Evolutionary conservation across 1,140 invertebrate genomes (phyloP), one percentile per base, ranked within the genome.

Genomic region (Zaprionus davidi): DNA sequence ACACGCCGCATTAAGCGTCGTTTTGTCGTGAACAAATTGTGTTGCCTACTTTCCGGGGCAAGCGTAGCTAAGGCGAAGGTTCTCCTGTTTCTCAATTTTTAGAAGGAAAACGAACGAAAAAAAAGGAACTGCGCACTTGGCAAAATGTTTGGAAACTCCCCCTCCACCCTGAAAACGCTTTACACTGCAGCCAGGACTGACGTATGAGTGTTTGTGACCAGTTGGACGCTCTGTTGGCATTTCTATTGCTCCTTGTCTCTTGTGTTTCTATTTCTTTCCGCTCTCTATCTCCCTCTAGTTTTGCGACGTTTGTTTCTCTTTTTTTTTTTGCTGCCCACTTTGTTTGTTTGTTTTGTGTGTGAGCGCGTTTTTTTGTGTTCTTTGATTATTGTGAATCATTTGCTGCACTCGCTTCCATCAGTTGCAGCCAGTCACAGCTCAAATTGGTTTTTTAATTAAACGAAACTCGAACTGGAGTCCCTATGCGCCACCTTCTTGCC

Each of bases 361-460:
- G 44, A 11, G 41, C n/a, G 41, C n/a, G 41, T 17, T 44, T 26
- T 76, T 67, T 55, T 71, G 51, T 67, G 46, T 34, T 70, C 41
- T 70, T 70, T 72, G 64, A 62, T 58, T 36, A 64, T 67, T 60
- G 65, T 64, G 51, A 62, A 26, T 60, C 51, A 57, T 64, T 78
- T 76, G 63, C 49, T 34, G 62, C 56, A 70, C 49, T 79, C 51
- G 66, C 58, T 76, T 46, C 79, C 75, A 82, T 80, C 84, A 85
- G 53, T 76, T 81, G 69, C 76, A 72, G 41, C 76, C 76, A 72
- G 41, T 68, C 62, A 56, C 64, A 65, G 75, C 67, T 72, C 49
- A 84, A 84, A 87, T 88, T 84, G 84, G 71, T 83, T 84, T 87
- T 87, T 87, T 87, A 87, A 87, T 87, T 87, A 87, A 87, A 82